Conservation (phyloP, 2,113 vertebrate species). For the Todiramphus chloris region DNA sequence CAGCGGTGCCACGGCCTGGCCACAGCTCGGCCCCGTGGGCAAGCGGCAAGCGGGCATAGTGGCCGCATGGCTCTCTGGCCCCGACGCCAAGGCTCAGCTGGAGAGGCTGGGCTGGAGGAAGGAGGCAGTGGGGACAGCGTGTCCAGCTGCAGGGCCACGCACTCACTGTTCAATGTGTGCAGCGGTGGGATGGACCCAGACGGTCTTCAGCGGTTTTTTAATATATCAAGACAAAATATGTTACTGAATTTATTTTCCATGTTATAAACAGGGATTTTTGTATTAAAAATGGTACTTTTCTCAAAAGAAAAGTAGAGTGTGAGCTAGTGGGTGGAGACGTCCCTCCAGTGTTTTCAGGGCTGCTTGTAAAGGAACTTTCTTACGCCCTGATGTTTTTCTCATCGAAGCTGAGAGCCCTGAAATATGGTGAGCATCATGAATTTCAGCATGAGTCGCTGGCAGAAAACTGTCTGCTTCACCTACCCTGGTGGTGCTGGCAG, state of each 20-base stretch:
- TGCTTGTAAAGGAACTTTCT: not conserved
- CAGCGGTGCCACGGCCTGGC: not conserved
- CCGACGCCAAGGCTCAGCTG: fast-evolving
- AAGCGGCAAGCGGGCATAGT: not conserved
- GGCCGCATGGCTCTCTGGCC: not conserved
- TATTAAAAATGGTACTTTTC: not conserved
- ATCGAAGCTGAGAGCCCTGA: slow-evolving; percentile 6
- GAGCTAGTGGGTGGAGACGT: not conserved
- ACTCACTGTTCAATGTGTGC: not conserved
- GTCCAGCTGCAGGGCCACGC: not conserved
- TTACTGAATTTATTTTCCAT: not conserved
- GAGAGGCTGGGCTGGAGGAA: not conserved
- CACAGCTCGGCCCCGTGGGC: not conserved
- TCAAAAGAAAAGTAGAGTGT: not conserved
- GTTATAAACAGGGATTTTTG: not conserved
- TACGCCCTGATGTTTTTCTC: slow-evolving; percentile 1
- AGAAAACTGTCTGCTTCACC: not conserved
- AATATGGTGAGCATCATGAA: slow-evolving; percentile 1
- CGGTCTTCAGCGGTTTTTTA: not conserved
- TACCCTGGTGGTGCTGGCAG: not conserved
- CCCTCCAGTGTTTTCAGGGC: not conserved
- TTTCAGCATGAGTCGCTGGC: slow-evolving; percentile 3
- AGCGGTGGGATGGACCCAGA: not conserved
- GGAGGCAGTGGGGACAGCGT: not conserved
- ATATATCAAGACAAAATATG: not conserved